These are phyloP conservation scores for Coregonus clupeaformis DNA, from an alignment of 2,113 vertebrate species.

Conservation along the genomic window DNA sequence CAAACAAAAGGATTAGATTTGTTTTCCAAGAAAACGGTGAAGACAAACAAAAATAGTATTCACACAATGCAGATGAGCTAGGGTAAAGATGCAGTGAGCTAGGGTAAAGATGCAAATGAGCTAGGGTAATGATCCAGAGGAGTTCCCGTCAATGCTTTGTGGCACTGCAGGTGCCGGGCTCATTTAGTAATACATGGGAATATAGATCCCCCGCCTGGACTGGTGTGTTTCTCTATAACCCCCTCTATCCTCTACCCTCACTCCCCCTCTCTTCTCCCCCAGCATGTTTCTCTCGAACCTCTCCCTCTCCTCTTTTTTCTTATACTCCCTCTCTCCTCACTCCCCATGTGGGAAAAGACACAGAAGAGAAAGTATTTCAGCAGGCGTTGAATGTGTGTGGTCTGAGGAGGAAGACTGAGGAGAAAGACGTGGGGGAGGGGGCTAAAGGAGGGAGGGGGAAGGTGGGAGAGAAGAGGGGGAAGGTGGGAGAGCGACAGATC, in stretches of 20 bases:
- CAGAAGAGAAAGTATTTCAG: neutral
- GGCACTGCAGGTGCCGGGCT: neutral
- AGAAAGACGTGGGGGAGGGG: neutral
- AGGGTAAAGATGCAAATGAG: too few species aligned
- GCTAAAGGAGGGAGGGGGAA: constrained; percentile 16
- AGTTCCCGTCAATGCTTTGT: neutral
- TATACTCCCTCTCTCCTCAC: constrained; percentile 73
- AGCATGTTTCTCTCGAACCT: constrained; percentile 30
- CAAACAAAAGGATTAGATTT: neutral
- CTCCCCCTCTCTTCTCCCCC: constrained; percentile 60
- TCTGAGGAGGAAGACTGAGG: neutral
- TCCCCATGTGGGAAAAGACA: constrained; percentile 54
- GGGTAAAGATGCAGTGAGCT: neutral
- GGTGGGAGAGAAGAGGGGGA: constrained; percentile 8
- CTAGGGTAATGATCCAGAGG: neutral
- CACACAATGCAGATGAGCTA: neutral
- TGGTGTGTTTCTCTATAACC: constrained; percentile 29
- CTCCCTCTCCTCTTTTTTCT: constrained; percentile 75
- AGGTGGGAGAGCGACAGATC: neutral
- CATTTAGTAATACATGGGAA: too few species aligned
- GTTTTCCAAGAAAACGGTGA: neutral
- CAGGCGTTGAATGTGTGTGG: neutral
- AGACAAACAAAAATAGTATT: neutral
- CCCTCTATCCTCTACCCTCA: constrained; percentile 77
- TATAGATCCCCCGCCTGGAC: neutral